Percentiles rank a stretch among this genome's conserved stretches.
Conservation (phyloP, 2,888 invertebrate species). For the Rhabditophanes sp. region DNA sequence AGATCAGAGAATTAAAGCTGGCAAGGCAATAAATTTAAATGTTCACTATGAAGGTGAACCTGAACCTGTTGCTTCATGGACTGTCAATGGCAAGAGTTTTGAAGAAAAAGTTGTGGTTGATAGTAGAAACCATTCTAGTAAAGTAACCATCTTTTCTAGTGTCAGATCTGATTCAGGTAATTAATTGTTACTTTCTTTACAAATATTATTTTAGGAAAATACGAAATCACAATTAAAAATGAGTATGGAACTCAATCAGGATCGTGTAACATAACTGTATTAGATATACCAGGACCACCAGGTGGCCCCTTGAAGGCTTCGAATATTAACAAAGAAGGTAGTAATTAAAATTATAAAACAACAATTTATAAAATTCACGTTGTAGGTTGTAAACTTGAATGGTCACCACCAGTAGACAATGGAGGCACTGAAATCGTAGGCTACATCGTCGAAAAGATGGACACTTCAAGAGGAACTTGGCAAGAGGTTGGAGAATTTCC, state of each 20-base stretch:
- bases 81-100: too few relatives aligned
- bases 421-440: slow-evolving; percentile 86
- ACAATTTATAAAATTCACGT: slow-evolving; percentile 6
- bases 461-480: slow-evolving; percentile 64
- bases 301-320: slow-evolving; percentile 67
- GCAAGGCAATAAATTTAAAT: slow-evolving; percentile 78
- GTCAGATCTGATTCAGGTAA: slow-evolving; percentile 60
- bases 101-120: slow-evolving; percentile 62
- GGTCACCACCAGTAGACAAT: slow-evolving; percentile 74
- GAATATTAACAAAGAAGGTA: slow-evolving; percentile 72
- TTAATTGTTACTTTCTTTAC: too few relatives aligned
- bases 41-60: slow-evolving; percentile 89
- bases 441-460: slow-evolving; percentile 87
- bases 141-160: slow-evolving; percentile 24
- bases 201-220: too few relatives aligned
- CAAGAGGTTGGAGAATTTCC: slow-evolving; percentile 42
- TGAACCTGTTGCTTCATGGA: slow-evolving; percentile 74
- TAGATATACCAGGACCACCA: slow-evolving; percentile 68
- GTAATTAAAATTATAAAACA: slow-evolving; percentile 19
- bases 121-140: slow-evolving; percentile 20
- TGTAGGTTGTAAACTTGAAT: slow-evolving; percentile 57
- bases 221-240: slow-evolving; percentile 71
- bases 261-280: slow-evolving; percentile 59
- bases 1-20: slow-evolving; percentile 73
- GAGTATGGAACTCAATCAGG: slow-evolving; percentile 82